Percentiles rank a stretch among this genome's conserved stretches.
These are phyloP conservation scores for Lepidurus couesii DNA, from an alignment of 1,140 invertebrate genomes.

Conservation along the genomic window DNA sequence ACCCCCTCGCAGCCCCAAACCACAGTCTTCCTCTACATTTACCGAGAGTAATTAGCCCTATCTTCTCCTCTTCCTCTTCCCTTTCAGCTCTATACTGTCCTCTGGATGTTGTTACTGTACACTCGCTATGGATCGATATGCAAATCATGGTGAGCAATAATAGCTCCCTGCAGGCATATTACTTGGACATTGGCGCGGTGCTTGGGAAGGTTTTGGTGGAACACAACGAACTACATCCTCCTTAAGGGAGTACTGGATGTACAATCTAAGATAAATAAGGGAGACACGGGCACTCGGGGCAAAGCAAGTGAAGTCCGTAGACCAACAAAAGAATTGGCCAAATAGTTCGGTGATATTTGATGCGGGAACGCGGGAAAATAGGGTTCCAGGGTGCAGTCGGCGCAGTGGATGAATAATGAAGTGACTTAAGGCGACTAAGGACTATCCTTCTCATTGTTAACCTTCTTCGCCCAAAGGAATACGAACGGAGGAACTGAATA, in stretches of 20 bases:
- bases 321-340: too few species aligned
- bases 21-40: too few species aligned
- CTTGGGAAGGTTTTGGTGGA: background rate
- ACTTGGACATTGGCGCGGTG: background rate
- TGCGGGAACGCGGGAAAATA: too few species aligned
- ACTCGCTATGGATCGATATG: background rate
- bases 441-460: too few species aligned
- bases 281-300: background rate
- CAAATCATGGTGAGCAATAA: background rate
- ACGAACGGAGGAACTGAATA: too few species aligned
- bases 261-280: background rate
- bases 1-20: background rate
- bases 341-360: too few species aligned
- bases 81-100: background rate
- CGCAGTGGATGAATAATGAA: too few species aligned
- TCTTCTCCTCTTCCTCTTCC: background rate
- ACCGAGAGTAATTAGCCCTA: background rate
- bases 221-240: background rate
- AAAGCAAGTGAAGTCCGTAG: background rate
- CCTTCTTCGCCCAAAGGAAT: too few species aligned
- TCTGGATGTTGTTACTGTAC: background rate
- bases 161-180: background rate
- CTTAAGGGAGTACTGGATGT: background rate
- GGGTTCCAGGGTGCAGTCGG: too few species aligned
- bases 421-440: too few species aligned